phyloP scores from a whole-genome alignment of 2,888 invertebrate genomes.

The Griposia aprilina region DNA sequence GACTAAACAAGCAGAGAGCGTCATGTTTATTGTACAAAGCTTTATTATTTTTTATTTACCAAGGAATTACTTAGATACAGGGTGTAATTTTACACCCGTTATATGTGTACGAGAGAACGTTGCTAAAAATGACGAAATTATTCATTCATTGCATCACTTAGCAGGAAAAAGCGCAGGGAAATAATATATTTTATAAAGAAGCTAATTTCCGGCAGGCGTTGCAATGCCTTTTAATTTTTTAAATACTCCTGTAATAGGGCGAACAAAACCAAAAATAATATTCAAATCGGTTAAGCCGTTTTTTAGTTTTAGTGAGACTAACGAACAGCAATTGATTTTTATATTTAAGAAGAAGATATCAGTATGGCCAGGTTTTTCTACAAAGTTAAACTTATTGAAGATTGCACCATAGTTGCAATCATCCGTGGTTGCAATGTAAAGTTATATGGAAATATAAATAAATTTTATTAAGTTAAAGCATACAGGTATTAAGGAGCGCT shows the following conservation, averaged over 20 bases:
- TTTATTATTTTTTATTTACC: slow-evolving; percentile 1
- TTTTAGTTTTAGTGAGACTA: too few species aligned
- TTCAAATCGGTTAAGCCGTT: too few species aligned
- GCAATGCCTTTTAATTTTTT: too few species aligned
- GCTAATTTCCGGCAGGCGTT: too few species aligned
- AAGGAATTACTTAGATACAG: not conserved
- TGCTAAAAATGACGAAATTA: not conserved
- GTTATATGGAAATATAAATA: not conserved
- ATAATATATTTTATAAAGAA: not conserved
- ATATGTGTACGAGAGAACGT: not conserved
- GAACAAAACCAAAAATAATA: too few species aligned
- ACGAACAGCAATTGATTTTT: too few species aligned
- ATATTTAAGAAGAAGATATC: not conserved
- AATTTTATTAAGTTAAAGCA: not conserved
- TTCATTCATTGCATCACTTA: slow-evolving; percentile 27
- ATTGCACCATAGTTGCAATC: not conserved
- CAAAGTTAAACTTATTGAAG: not conserved
- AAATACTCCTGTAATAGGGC: too few species aligned
- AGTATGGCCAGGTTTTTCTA: not conserved
- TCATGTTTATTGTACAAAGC: not conserved
- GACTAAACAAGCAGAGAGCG: slow-evolving; percentile 30
- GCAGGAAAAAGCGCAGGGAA: not conserved
- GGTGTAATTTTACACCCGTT: not conserved
- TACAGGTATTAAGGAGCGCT: not conserved
- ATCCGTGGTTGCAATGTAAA: not conserved